These are phyloP conservation scores for Bombyx mandarina DNA, from an alignment of 1,140 invertebrate species.

Conservation along the genomic window DNA sequence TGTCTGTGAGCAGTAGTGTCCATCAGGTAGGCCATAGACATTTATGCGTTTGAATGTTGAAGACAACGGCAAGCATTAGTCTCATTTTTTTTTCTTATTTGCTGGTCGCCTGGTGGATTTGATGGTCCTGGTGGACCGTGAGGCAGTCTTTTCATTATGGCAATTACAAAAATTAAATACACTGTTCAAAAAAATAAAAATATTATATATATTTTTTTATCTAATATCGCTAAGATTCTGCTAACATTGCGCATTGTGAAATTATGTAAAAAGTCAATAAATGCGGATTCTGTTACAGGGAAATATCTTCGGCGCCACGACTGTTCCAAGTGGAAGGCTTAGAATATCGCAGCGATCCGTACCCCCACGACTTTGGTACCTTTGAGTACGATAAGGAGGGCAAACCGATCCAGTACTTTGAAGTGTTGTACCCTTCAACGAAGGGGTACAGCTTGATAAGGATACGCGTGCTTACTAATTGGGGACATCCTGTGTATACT, in stretches of 20 bases:
- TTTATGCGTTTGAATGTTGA: too few species aligned
- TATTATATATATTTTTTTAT: background rate
- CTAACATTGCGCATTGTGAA: background rate
- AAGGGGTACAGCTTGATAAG: constrained; percentile 42
- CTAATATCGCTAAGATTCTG: background rate
- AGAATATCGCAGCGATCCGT: constrained; percentile 31
- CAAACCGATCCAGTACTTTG: constrained; percentile 55
- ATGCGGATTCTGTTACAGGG: constrained; percentile 24
- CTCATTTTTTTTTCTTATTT: too few species aligned
- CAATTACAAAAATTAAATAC: too few species aligned
- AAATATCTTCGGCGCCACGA: constrained; percentile 61
- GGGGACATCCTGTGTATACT: constrained; percentile 53
- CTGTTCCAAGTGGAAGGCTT: constrained; percentile 49
- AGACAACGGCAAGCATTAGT: too few species aligned
- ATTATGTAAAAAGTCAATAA: background rate
- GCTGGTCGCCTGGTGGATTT: too few species aligned
- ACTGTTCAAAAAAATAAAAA: too few species aligned
- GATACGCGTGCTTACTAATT: constrained; percentile 42
- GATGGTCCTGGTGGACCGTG: too few species aligned
- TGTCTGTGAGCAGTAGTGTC: too few species aligned
- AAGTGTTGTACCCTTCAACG: constrained; percentile 28
- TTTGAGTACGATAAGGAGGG: constrained; percentile 54
- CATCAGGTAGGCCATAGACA: too few species aligned
- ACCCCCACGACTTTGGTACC: constrained; percentile 49
- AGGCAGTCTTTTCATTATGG: too few species aligned